Evolutionary conservation across 2,113 vertebrate species (phyloP).

Genomic region (Stegastes partitus): DNA sequence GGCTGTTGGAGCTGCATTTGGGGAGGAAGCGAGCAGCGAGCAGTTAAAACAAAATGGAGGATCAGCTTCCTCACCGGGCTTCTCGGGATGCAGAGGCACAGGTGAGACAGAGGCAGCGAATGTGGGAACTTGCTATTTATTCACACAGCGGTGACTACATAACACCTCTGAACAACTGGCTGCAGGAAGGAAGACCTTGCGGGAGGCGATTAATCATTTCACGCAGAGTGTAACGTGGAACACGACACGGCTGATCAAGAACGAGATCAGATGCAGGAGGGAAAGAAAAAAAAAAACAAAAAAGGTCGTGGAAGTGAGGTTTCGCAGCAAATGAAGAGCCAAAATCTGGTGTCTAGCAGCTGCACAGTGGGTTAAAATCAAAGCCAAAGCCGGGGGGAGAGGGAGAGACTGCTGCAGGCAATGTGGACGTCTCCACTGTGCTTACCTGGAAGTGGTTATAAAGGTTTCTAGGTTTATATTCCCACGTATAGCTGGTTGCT

Average conservation of each 20-base stretch:
- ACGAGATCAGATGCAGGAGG: constrained; percentile 20
- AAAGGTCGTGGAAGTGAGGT: constrained; percentile 16
- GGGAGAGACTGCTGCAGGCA: constrained; percentile 42
- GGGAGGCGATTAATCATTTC: constrained; percentile 63
- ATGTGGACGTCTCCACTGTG: constrained; percentile 35
- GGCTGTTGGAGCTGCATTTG: constrained; percentile 46
- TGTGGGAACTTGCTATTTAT: constrained; percentile 41
- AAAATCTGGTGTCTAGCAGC: constrained; percentile 36
- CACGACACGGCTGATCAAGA: constrained; percentile 11
- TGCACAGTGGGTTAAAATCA: constrained; percentile 25
- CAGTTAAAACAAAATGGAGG: constrained; percentile 63
- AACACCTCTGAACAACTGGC: constrained; percentile 29
- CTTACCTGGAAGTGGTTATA: constrained; percentile 85
- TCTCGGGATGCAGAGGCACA: constrained; percentile 41
- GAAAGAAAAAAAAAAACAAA: no score
- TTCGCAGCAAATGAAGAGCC: constrained; percentile 15
- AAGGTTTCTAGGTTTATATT: constrained; percentile 84
- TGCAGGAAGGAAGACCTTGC: constrained; percentile 31
- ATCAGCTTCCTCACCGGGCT: constrained; percentile 22
- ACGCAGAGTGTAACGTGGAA: constrained; percentile 10
- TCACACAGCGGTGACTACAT: constrained; percentile 10
- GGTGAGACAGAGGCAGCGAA: constrained; percentile 46
- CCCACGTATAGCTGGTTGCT: constrained; percentile 83
- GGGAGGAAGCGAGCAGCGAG: constrained; percentile 9
- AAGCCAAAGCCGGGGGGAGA: constrained; percentile 53